Conservation (phyloP, 2,888 invertebrate genomes). For the Volucella bombylans region DNA sequence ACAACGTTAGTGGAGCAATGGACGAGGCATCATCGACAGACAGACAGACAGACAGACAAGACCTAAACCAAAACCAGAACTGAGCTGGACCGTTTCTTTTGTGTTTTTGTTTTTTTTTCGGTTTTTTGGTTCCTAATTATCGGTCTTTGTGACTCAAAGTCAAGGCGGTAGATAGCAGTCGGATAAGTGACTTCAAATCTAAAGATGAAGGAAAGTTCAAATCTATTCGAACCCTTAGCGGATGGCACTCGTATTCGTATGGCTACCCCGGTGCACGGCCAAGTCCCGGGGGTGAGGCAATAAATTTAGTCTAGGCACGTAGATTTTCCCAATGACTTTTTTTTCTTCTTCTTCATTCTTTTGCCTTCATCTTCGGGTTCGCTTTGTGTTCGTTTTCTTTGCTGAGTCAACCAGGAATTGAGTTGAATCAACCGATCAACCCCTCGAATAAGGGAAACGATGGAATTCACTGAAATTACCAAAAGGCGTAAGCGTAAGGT, state of each 20-base stretch:
- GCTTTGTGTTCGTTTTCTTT: slow-evolving; percentile 4
- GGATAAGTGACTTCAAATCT: slow-evolving; percentile 41
- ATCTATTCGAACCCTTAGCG: slow-evolving; percentile 26
- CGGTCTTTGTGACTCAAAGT: slow-evolving; percentile 49
- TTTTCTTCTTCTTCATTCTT: slow-evolving; percentile 4
- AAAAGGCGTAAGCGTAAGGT: slow-evolving; percentile 67
- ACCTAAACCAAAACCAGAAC: too few species aligned
- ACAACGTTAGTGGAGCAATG: slow-evolving; percentile 53
- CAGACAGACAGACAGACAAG: slow-evolving; percentile 4
- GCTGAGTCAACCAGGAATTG: too few species aligned
- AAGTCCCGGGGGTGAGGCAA: slow-evolving; percentile 75
- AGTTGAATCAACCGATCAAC: slow-evolving; percentile 24
- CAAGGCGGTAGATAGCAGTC: slow-evolving; percentile 28
- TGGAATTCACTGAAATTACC: slow-evolving; percentile 54
- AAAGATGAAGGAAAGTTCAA: slow-evolving; percentile 52
- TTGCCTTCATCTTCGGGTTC: slow-evolving; percentile 1
- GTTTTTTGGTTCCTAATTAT: slow-evolving; percentile 59
- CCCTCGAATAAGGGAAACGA: slow-evolving; percentile 45
- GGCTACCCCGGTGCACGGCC: slow-evolving; percentile 68
- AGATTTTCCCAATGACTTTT: slow-evolving; percentile 71
- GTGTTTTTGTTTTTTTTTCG: not conserved
- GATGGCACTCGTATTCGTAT: not conserved
- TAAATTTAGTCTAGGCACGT: slow-evolving; percentile 77
- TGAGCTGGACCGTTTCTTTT: too few species aligned
- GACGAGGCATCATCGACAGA: slow-evolving; percentile 6